Evolutionary conservation across 2,797 vertebrate species (phyloP).

Genomic region (Pachyuromys duprasi): DNA sequence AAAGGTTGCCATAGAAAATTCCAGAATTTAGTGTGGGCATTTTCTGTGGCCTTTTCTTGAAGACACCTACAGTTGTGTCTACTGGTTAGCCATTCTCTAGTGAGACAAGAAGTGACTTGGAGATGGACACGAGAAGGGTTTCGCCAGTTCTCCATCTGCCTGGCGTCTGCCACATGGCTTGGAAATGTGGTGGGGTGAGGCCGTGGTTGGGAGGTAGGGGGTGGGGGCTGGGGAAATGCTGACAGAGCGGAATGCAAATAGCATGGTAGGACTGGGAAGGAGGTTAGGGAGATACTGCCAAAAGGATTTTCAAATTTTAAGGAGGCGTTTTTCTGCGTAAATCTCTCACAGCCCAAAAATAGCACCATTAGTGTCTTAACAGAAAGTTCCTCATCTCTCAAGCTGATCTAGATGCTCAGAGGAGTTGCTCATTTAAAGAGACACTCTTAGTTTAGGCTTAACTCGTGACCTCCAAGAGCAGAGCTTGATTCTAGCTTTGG

Average conservation of each 20-base stretch:
- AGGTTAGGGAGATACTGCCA: conserved; percentile 80
- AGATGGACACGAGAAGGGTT: conserved; percentile 6
- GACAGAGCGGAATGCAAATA: conserved; percentile 65
- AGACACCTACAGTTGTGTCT: conserved; percentile 19
- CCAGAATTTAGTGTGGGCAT: background rate
- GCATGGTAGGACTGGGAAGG: conserved; percentile 72
- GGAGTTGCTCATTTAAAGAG: background rate
- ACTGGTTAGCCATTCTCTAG: conserved; percentile 31
- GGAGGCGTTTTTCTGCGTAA: conserved; percentile 64
- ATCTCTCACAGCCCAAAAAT: conserved; percentile 65
- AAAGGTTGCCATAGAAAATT: background rate
- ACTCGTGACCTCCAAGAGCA: background rate
- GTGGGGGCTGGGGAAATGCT: conserved; percentile 58
- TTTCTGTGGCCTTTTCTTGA: conserved; percentile 61
- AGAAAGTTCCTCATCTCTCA: conserved; percentile 49
- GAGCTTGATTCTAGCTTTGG: background rate
- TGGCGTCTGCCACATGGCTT: conserved; percentile 50
- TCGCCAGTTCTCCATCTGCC: conserved; percentile 47
- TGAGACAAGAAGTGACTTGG: conserved; percentile 43
- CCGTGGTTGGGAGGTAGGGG: conserved; percentile 54
- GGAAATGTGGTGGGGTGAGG: conserved; percentile 43
- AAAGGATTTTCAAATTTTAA: conserved; percentile 75
- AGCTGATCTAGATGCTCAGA: background rate
- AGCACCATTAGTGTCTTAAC: conserved; percentile 60
- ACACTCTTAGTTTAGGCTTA: conserved; percentile 3